Conservation (phyloP, 1,140 invertebrate genomes). For the Drosophila nebulosa region DNA sequence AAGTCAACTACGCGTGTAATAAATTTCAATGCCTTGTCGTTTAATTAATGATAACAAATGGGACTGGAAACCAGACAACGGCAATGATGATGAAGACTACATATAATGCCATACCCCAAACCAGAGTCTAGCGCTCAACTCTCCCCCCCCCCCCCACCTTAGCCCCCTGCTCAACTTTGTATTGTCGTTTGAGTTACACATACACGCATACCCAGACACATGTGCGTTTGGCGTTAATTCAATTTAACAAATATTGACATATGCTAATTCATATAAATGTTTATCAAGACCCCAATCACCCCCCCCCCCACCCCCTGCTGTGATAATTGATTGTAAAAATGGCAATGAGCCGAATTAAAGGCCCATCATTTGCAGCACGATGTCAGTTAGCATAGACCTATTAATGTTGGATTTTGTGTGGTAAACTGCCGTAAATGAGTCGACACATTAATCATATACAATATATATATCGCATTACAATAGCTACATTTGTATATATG, state of each 20-base stretch:
- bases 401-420: conserved; percentile 53
- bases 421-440: conserved; percentile 17
- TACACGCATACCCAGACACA: conserved; percentile 1
- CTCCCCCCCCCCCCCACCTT: background rate
- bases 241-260: conserved; percentile 80
- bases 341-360: conserved; percentile 74
- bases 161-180: background rate
- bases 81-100: conserved; percentile 10
- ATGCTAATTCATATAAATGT: conserved; percentile 78
- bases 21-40: conserved; percentile 79
- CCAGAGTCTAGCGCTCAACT: background rate
- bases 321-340: conserved; percentile 78
- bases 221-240: conserved; percentile 60
- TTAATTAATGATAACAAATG: conserved; percentile 80
- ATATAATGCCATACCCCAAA: background rate
- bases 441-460: conserved; percentile 61
- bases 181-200: conserved; percentile 4
- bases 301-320: background rate
- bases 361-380: conserved; percentile 71
- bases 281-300: conserved; percentile 28
- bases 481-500: background rate
- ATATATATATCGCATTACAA: conserved; percentile 32
- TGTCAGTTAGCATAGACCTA: conserved; percentile 39
- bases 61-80: conserved; percentile 21
- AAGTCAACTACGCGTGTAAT: conserved; percentile 73